Conservation (phyloP, 2,797 vertebrate species). For the Hydrocynus forskahlii region DNA sequence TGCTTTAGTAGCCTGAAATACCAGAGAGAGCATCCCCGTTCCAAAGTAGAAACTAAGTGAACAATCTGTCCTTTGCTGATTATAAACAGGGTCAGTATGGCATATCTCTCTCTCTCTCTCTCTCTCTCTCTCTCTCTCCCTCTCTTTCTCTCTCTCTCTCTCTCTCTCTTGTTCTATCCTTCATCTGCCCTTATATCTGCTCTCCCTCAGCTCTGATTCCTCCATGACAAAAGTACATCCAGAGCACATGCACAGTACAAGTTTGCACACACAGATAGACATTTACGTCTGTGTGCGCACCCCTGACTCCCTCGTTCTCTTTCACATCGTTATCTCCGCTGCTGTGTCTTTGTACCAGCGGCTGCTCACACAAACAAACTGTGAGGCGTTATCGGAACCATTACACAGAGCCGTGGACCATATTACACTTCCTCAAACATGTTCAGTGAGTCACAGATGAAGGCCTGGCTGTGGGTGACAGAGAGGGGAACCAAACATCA, state of each 20-base stretch:
- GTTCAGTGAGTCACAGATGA: slow-evolving; percentile 12
- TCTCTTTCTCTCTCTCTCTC: background rate
- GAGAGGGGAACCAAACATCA: background rate
- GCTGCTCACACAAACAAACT: slow-evolving; percentile 36
- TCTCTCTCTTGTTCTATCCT: slow-evolving; percentile 27
- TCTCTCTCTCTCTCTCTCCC: too few relatives aligned
- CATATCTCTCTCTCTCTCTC: background rate
- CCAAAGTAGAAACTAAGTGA: slow-evolving; percentile 35
- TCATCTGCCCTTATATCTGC: slow-evolving; percentile 47
- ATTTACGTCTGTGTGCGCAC: slow-evolving; percentile 20
- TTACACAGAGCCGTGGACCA: background rate
- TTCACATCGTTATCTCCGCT: slow-evolving; percentile 34
- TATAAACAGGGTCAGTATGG: slow-evolving; percentile 53
- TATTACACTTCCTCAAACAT: background rate
- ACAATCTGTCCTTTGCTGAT: slow-evolving; percentile 51
- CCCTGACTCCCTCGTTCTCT: slow-evolving; percentile 2
- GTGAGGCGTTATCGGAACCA: slow-evolving; percentile 11
- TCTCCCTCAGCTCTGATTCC: slow-evolving; percentile 23
- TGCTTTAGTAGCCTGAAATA: slow-evolving; percentile 6
- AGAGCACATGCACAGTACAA: slow-evolving; percentile 39
- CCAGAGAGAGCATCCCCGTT: background rate
- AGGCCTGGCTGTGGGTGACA: background rate
- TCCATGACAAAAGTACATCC: slow-evolving; percentile 33
- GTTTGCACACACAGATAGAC: slow-evolving; percentile 32
- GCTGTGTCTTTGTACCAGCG: slow-evolving; percentile 33